Conservation (phyloP, 2,113 vertebrate species). For the Boulengeromyrus knoepffleri region DNA sequence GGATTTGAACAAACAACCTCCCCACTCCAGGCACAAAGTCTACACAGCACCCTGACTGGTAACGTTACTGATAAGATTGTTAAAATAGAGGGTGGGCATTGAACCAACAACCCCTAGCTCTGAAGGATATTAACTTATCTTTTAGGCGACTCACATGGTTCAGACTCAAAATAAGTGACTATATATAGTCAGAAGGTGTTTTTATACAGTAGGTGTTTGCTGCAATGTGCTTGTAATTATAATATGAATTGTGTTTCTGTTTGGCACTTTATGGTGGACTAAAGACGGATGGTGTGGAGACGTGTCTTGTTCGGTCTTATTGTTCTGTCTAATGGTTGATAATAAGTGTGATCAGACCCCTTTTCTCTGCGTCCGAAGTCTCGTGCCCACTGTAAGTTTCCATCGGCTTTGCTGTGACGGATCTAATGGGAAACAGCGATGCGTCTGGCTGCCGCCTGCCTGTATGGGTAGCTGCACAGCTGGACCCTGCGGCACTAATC, state of each 20-base stretch:
- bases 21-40: neutral
- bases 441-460: neutral
- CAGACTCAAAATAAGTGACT: neutral
- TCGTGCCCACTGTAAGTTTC: neutral
- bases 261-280: neutral
- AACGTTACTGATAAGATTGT: neutral
- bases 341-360: neutral
- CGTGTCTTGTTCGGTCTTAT: neutral
- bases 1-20: neutral
- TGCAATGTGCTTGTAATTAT: neutral
- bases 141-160: neutral
- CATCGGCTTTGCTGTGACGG: neutral
- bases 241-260: neutral
- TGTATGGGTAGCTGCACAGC: neutral
- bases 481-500: neutral
- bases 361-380: neutral
- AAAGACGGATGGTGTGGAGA: neutral
- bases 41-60: neutral
- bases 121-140: neutral
- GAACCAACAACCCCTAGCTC: neutral
- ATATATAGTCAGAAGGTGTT: neutral
- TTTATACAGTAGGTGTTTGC: neutral
- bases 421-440: neutral
- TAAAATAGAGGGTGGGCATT: neutral
- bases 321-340: neutral